These are phyloP conservation scores for Xiphophorus maculatus DNA, from an alignment of 2,113 vertebrate genomes.

Conservation along the genomic window DNA sequence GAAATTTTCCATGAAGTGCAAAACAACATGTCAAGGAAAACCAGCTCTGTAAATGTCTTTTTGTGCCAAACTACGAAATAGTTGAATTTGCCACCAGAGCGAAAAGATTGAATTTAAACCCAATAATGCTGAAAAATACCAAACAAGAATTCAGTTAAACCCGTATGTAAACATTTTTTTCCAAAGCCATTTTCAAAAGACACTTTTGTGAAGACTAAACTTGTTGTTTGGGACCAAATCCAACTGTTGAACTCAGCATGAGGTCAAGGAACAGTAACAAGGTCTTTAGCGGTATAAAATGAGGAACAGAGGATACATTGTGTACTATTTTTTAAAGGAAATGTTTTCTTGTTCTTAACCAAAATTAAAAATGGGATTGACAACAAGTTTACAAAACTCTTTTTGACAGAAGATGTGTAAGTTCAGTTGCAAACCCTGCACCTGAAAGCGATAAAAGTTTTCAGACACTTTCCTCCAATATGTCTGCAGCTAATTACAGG, in stretches of 20 bases:
- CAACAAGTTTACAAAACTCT: neutral
- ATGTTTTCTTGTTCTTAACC: neutral
- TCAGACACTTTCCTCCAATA: constrained; percentile 11
- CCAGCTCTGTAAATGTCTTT: neutral
- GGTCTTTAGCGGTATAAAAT: neutral
- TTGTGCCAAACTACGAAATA: neutral
- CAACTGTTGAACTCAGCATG: neutral
- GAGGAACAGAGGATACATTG: neutral
- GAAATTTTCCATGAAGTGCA: neutral
- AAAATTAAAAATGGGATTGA: neutral
- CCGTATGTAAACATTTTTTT: neutral
- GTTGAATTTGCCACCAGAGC: neutral
- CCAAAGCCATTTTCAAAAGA: neutral
- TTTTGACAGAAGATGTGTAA: neutral
- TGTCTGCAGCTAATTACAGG: constrained; percentile 39
- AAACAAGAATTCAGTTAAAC: neutral
- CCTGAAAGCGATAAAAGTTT: neutral
- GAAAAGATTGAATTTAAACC: neutral
- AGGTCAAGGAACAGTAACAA: neutral
- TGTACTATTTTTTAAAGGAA: neutral
- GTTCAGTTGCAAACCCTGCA: neutral
- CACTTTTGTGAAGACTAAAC: neutral
- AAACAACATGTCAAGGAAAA: neutral
- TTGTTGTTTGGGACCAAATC: neutral
- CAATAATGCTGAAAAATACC: neutral